phyloP scores from a whole-genome alignment of 2,888 invertebrate genomes.

The Napeogenes sylphis region DNA sequence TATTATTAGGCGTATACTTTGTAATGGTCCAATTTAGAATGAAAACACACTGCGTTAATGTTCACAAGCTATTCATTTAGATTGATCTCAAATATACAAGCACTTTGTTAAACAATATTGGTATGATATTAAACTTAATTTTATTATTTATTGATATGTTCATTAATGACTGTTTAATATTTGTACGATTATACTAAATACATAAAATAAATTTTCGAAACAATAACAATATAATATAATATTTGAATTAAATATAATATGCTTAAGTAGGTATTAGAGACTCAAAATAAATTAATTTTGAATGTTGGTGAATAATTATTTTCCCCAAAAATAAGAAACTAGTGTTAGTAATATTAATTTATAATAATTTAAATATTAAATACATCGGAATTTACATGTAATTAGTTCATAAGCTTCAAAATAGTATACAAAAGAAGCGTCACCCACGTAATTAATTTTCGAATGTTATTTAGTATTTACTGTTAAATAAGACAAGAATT shows the following conservation, averaged over 20 bases:
- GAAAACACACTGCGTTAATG: slow-evolving; percentile 17
- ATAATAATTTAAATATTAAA: too few species aligned
- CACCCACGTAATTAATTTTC: too few species aligned
- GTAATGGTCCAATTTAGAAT: slow-evolving; percentile 5
- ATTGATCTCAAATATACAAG: slow-evolving; percentile 25
- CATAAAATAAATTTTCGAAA: not conserved
- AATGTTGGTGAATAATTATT: too few species aligned
- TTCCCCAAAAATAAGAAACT: too few species aligned
- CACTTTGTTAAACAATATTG: slow-evolving; percentile 31
- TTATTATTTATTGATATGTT: not conserved
- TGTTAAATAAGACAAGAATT: too few species aligned
- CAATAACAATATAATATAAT: not conserved
- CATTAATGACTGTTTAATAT: not conserved
- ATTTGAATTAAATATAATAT: not conserved
- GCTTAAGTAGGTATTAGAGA: not conserved
- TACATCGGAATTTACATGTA: too few species aligned
- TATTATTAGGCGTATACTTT: slow-evolving; percentile 25
- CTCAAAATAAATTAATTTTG: too few species aligned
- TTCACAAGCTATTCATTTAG: slow-evolving; percentile 24
- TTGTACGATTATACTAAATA: not conserved
- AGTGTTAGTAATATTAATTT: too few species aligned
- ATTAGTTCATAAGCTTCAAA: too few species aligned
- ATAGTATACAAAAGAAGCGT: too few species aligned
- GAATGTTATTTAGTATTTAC: too few species aligned
- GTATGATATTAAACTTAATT: not conserved